Base-by-base conservation (phyloP, 1,140 invertebrate genomes). In the Trigoniulus corallinus region DNA sequence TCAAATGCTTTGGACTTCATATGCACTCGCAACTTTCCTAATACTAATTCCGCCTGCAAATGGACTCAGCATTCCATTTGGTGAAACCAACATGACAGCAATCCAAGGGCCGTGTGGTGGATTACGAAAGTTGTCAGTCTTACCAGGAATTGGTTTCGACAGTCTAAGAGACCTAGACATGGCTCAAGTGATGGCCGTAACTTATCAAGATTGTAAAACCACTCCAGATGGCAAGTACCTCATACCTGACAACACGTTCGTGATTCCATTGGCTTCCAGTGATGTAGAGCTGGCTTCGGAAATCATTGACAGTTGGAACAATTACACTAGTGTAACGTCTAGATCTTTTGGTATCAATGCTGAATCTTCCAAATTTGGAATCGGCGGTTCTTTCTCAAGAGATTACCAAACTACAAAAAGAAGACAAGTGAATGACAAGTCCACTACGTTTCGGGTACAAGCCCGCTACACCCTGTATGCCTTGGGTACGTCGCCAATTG, bases 141-240 rank as follows among this genome's bases (percentile, higher is more conserved):
- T 62, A n/a, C 61, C 62, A 2, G 60, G 61, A 1, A 41, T 47
- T 20, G 62, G 62, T 13, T 64, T 58, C 57, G 62, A 64, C 48
- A 64, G 62, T 39, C 49, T 64, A 0, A 49, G 54, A 2, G 62
- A 64, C 39, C 51, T 58, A 25, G 56, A 58, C 12, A 54, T 54
- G 27, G 58, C 58, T 1, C 40, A 43, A 24, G 58, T 62, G 3
- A 41, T 61, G 25, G 25, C n/a, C 15, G 53, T 53, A 43, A 59
- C 54, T 29, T 64, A 56, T 45, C 50, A 49, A 7, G 34, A 50
- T 21, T 64, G 62, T 44, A 47, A 54, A 39, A 51, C 52, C 7
- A 62, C 60, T 0, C 54, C 57, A 2, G 62, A 64, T 50, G 58
- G 60, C 3, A 34, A 41, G 18, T 62, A 56, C 27, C 47, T 64